phyloP scores from a whole-genome alignment of 2,888 invertebrate species.

The Nineta flava region DNA sequence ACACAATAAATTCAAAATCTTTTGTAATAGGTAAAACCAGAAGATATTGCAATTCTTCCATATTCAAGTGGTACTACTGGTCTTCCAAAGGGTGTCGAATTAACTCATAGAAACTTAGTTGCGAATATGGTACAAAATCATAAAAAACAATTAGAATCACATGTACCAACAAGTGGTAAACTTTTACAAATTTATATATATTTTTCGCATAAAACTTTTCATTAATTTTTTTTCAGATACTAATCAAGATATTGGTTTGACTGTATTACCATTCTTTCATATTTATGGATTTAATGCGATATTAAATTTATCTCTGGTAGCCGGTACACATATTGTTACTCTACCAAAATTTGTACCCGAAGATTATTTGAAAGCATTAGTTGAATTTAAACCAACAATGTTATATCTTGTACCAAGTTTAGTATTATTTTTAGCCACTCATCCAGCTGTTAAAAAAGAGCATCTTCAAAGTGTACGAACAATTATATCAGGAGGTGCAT shows the following conservation, averaged over 20 bases:
- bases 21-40: constrained; percentile 19
- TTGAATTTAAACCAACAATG: constrained; percentile 40
- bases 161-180: constrained; percentile 29
- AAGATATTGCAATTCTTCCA: constrained; percentile 39
- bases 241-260: constrained; percentile 36
- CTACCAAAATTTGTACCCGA: constrained; percentile 60
- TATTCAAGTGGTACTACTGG: constrained; percentile 68
- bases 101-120: constrained; percentile 51
- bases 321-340: constrained; percentile 46
- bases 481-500: constrained; percentile 55
- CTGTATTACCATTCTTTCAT: constrained; percentile 63
- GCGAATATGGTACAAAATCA: constrained; percentile 25
- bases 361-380: constrained; percentile 48
- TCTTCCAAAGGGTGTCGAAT: constrained; percentile 63
- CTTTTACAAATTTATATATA: background rate
- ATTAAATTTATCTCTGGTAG: constrained; percentile 38
- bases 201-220: background rate
- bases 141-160: constrained; percentile 29
- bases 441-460: constrained; percentile 48
- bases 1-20: no score
- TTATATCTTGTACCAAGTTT: constrained; percentile 65
- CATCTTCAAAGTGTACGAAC: constrained; percentile 46
- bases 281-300: constrained; percentile 61
- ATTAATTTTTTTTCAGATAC: constrained; percentile 23
- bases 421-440: constrained; percentile 54